phyloP scores from a whole-genome alignment of 2,888 invertebrate species.

The Nyleta sp. region DNA sequence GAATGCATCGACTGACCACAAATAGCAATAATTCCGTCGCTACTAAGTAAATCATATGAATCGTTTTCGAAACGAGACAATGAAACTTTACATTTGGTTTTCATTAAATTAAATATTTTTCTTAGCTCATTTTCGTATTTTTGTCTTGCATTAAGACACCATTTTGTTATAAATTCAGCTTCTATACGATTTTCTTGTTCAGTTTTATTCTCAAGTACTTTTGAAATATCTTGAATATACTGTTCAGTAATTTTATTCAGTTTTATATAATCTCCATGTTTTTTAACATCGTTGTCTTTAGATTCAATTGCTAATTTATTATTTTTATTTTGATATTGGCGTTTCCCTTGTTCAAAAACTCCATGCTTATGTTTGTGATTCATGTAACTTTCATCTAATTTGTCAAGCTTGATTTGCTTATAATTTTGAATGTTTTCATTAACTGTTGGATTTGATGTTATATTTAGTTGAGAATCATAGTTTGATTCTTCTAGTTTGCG shows the following conservation, averaged over 20 bases:
- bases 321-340: no score
- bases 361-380: no score
- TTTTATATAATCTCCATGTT: background rate
- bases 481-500: no score
- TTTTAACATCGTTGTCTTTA: background rate
- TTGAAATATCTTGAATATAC: conserved; percentile 8
- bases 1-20: conserved; percentile 18
- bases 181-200: no score
- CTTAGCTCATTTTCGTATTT: conserved; percentile 4
- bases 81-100: background rate
- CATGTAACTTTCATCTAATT: no score
- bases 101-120: conserved; percentile 3
- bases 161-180: no score
- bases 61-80: background rate
- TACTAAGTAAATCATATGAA: background rate
- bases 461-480: no score
- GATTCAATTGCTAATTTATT: background rate
- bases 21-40: background rate
- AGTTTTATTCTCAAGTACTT: conserved; percentile 1
- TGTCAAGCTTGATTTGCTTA: no score
- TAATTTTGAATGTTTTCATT: no score
- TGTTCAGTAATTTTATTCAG: conserved; percentile 2
- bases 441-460: no score
- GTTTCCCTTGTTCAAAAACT: no score
- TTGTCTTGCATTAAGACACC: no score